These are phyloP conservation scores for Hylia prasina DNA, from an alignment of 2,113 vertebrate species.

Conservation along the genomic window DNA sequence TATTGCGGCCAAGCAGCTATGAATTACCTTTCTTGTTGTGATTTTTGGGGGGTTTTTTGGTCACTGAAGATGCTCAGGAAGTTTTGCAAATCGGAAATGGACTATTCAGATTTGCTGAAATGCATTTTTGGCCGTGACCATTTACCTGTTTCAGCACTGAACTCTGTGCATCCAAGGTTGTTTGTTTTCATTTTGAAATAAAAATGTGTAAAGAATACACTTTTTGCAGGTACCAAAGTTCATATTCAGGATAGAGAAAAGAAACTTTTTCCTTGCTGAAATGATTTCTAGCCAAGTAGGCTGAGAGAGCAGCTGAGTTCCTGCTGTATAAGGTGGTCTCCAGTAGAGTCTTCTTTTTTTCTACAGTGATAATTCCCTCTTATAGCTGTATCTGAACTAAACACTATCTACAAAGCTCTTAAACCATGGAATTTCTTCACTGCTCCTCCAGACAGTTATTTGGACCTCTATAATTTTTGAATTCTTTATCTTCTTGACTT, in stretches of 20 bases:
- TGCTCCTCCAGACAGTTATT: background rate
- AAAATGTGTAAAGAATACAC: background rate
- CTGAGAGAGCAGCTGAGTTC: background rate
- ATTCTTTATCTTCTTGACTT: background rate
- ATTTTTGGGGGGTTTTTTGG: background rate
- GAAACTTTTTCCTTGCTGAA: background rate
- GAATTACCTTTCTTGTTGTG: background rate
- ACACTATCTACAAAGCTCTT: background rate
- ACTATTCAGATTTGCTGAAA: background rate
- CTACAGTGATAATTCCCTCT: background rate
- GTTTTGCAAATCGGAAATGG: background rate
- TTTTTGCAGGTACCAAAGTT: background rate
- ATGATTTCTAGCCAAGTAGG: background rate
- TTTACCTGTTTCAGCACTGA: conserved; percentile 23
- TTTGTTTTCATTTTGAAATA: background rate
- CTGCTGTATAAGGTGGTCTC: background rate
- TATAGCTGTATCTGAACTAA: background rate
- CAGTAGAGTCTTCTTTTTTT: background rate
- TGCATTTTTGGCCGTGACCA: background rate
- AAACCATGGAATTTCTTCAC: background rate
- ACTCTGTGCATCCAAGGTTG: background rate
- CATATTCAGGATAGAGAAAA: background rate
- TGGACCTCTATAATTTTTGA: background rate
- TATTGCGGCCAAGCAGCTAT: background rate
- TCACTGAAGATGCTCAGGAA: background rate